phyloP scores from a whole-genome alignment of 64 coral and sea anemone genomes.

The Dendrophyllia cribrosa region DNA sequence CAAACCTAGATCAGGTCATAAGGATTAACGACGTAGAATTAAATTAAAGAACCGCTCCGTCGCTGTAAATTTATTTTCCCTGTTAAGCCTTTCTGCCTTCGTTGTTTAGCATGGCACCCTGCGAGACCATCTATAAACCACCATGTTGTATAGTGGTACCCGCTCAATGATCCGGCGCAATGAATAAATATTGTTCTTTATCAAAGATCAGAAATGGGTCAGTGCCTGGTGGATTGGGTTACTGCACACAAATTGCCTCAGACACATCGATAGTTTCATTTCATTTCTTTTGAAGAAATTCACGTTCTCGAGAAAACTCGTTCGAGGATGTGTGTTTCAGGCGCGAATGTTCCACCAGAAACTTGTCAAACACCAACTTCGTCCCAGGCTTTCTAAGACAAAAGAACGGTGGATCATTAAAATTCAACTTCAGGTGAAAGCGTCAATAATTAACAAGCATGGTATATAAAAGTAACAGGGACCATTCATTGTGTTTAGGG shows the following conservation, averaged over 20 bases:
- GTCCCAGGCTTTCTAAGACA: slow-evolving; percentile 21
- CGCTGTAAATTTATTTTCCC: no score
- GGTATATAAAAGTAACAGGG: slow-evolving; percentile 28
- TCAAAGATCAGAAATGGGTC: neutral
- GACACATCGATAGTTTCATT: neutral
- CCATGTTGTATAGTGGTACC: neutral
- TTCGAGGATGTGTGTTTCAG: no score
- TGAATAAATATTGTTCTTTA: no score
- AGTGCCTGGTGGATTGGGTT: neutral
- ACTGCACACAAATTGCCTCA: neutral
- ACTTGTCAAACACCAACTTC: neutral
- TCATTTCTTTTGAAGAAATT: neutral
- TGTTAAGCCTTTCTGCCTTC: no score
- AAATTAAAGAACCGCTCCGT: no score
- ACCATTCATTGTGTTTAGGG: neutral
- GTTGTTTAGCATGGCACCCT: neutral
- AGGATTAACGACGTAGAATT: no score
- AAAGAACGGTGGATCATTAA: slow-evolving; percentile 35
- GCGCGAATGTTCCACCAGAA: slow-evolving; percentile 28
- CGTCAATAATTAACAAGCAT: slow-evolving; percentile 25
- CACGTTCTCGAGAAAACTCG: neutral
- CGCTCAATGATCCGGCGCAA: neutral
- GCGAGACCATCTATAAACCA: neutral
- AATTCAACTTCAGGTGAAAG: slow-evolving; percentile 36
- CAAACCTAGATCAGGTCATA: no score